phyloP scores from a whole-genome alignment of 2,888 invertebrate species.

The Drosophila monieri region DNA sequence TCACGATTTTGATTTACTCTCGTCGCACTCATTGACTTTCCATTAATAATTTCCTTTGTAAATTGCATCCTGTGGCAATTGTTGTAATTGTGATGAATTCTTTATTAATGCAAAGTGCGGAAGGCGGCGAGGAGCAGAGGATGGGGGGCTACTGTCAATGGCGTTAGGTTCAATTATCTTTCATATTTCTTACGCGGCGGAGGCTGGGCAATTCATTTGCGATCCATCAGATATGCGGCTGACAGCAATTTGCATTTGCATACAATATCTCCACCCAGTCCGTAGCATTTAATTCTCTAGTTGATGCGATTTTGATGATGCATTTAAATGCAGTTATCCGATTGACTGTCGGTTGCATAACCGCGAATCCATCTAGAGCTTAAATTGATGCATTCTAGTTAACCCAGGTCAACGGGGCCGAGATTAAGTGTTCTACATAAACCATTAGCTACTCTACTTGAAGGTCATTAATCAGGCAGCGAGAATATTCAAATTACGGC shows the following conservation, averaged over 20 bases:
- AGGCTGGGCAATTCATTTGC: conserved; percentile 48
- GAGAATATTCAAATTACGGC: conserved; percentile 13
- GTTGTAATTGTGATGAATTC: conserved; percentile 80
- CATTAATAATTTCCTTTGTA: conserved; percentile 81
- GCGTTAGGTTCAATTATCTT: conserved; percentile 67
- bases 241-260: conserved; percentile 54
- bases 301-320: conserved; percentile 61
- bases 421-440: conserved; percentile 25
- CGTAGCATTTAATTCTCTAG: conserved; percentile 43
- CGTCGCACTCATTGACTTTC: conserved; percentile 81
- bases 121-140: background rate
- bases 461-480: conserved; percentile 23
- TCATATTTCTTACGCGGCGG: conserved; percentile 24
- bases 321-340: conserved; percentile 61
- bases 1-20: conserved; percentile 38
- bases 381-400: conserved; percentile 6
- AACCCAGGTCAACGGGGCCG: conserved; percentile 17
- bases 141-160: conserved; percentile 55
- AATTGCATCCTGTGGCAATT: conserved; percentile 78
- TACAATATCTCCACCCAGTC: conserved; percentile 14
- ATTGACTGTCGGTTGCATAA: conserved; percentile 23
- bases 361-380: background rate
- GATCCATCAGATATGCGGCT: conserved; percentile 48
- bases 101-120: conserved; percentile 60
- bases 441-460: conserved; percentile 26